A percentile compares a stretch with the other conserved stretches of the same genome.
Evolutionary conservation across 1,140 invertebrate genomes (phyloP).

Genomic region (Zelostemma sp.): DNA sequence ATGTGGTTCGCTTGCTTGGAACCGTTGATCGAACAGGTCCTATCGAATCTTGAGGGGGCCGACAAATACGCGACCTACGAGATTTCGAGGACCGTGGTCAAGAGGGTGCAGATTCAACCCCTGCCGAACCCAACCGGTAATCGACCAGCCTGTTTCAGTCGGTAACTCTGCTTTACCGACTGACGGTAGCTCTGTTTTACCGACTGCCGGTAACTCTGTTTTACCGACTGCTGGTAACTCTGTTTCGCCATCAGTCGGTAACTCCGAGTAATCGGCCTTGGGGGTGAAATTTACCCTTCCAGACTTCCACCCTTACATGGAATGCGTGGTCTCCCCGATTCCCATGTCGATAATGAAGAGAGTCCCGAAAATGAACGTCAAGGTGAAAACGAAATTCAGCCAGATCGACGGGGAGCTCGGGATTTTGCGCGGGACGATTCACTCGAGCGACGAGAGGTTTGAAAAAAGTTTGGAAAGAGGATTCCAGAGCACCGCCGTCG

Average conservation of each 20-base stretch:
- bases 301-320: conserved; percentile 43
- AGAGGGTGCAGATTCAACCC: conserved; percentile 49
- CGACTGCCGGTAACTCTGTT: too few species aligned
- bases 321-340: conserved; percentile 30
- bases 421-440: conserved; percentile 42
- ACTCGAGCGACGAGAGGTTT: conserved; percentile 48
- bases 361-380: conserved; percentile 38
- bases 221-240: too few species aligned
- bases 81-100: conserved; percentile 55
- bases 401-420: conserved; percentile 48
- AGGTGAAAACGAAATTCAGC: conserved; percentile 32
- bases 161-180: background rate
- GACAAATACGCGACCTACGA: conserved; percentile 54
- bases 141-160: background rate
- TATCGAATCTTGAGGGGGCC: conserved; percentile 46
- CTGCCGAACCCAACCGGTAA: conserved; percentile 53
- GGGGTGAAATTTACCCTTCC: background rate
- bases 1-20: conserved; percentile 63
- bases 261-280: too few species aligned
- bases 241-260: too few species aligned
- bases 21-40: conserved; percentile 51
- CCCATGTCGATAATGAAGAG: conserved; percentile 28
- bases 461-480: conserved; percentile 30
- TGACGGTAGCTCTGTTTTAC: background rate
- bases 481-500: conserved; percentile 49